Evolutionary conservation across 1,140 invertebrate species (phyloP), one percentile per base, ranked within the genome.

Genomic region (Pollicipes pollicipes): DNA sequence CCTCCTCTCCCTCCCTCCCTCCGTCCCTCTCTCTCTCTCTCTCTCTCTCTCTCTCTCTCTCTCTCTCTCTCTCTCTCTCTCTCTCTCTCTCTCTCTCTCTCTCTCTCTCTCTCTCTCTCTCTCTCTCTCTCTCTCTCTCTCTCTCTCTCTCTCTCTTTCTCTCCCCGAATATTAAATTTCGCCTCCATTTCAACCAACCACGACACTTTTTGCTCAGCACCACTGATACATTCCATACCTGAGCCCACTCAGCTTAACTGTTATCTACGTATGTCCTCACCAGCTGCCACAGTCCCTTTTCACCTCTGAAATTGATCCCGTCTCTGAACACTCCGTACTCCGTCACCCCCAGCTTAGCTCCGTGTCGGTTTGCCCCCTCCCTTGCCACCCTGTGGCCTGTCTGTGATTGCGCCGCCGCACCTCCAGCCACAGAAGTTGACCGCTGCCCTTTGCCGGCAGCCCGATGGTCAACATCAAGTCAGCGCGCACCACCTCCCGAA

Each of bases 381-480:
- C n/a, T 0, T 21, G 26, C 30, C 69, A 67, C 30, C 29, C 58
- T 26, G 27, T 63, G 37, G 16, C 26, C 24, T 26, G 3, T 68
- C 27, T 31, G 21, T 31, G 4, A 68, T 3, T 68, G 10, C 32
- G 21, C 21, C 4, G 64, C 68, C 68, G 66, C 37, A 68, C 58
- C 66, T 63, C 29, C 30, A 27, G 37, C 35, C 66, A 68, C 13
- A 2, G 68, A 76, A 73, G 79, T 79, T 71, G 74, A 76, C 75
- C 78, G 78, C 70, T 77, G 77, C 72, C 77, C 66, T 73, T 73
- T 64, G 30, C 30, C 76, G 87, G 37, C 83, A 92, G 90, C 77
- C 86, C 88, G 73, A 89, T 89, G 73, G 89, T 87, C 88, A 83
- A 91, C 87, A 70, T 84, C 84, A 75, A 89, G 85, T 71, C 87